Evolutionary conservation across 1,140 invertebrate genomes (phyloP).

Genomic region (Anastrepha obliqua): DNA sequence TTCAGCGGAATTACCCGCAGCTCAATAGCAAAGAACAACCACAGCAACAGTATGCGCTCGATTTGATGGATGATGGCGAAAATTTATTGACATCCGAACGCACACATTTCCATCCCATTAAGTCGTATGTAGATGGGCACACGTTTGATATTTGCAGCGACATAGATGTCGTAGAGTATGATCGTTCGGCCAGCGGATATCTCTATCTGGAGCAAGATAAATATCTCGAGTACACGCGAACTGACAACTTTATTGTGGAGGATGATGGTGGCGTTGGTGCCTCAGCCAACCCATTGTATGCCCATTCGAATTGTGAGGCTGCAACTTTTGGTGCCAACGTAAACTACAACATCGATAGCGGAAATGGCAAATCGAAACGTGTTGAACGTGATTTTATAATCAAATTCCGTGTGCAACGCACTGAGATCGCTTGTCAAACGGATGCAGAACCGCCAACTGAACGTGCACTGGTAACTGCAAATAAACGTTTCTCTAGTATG

Average conservation of each 20-base stretch:
- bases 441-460: conserved; percentile 30
- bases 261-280: conserved; percentile 59
- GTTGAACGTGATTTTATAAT: conserved; percentile 52
- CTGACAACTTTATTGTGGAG: conserved; percentile 58
- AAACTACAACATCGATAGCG: neutral
- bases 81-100: conserved; percentile 82
- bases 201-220: conserved; percentile 65
- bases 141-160: conserved; percentile 81
- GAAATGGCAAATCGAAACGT: neutral
- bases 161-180: conserved; percentile 77
- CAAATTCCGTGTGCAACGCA: conserved; percentile 54
- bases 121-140: conserved; percentile 76
- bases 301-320: conserved; percentile 49
- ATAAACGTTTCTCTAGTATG: neutral
- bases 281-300: conserved; percentile 32
- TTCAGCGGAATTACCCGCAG: neutral
- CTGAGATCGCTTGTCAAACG: conserved; percentile 57
- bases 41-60: conserved; percentile 20
- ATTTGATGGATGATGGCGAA: conserved; percentile 75
- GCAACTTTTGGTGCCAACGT: neutral
- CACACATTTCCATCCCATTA: conserved; percentile 86
- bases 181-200: conserved; percentile 64
- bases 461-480: neutral
- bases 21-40: conserved; percentile 35
- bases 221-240: conserved; percentile 75